These are phyloP conservation scores for Cheirogaleus major DNA, from an alignment of 2,797 vertebrate species.

Conservation along the genomic window DNA sequence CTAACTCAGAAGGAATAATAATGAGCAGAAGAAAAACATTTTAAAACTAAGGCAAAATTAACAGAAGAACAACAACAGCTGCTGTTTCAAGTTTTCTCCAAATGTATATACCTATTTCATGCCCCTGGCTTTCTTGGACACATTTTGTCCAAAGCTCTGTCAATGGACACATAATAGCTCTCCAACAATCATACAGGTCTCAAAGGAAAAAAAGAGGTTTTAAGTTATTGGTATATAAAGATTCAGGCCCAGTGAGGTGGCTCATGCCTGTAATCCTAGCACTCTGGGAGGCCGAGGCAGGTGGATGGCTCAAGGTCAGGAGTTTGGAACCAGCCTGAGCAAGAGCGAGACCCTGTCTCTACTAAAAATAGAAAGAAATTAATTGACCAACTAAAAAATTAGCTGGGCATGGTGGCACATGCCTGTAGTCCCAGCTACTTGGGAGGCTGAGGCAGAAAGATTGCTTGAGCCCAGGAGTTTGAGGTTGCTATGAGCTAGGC, in stretches of 20 bases:
- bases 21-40: not conserved
- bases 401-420: no score
- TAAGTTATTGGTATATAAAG: not conserved
- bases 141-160: not conserved
- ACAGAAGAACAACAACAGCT: not conserved
- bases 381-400: no score
- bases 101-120: not conserved
- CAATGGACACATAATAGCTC: not conserved
- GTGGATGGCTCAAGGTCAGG: no score
- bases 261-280: no score
- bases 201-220: not conserved
- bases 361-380: no score
- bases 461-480: no score
- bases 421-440: no score
- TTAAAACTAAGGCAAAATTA: slow-evolving; percentile 42
- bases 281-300: no score
- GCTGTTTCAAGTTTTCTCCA: not conserved
- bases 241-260: not conserved
- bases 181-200: not conserved
- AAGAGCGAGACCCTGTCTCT: no score
- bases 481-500: no score
- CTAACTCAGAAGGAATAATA: slow-evolving; percentile 13
- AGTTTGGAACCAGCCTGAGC: no score
- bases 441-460: no score
- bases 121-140: not conserved